Evolutionary conservation across 2,797 vertebrate genomes (phyloP).

Genomic region (Limosa lapponica): DNA sequence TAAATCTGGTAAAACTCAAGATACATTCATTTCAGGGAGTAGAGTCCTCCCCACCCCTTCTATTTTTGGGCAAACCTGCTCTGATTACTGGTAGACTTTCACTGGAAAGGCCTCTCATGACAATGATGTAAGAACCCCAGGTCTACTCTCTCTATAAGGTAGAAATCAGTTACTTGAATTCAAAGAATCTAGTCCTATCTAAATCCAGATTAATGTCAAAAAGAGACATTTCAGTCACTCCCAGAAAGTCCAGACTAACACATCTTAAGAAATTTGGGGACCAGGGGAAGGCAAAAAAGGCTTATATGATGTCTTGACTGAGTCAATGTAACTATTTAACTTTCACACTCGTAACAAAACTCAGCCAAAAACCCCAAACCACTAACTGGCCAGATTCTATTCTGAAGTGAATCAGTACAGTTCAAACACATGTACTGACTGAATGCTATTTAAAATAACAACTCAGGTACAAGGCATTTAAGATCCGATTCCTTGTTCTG

Average conservation of each 20-base stretch:
- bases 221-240: not conserved
- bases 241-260: not conserved
- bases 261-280: not conserved
- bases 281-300: not conserved
- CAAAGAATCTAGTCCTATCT: not conserved
- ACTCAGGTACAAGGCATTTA: not conserved
- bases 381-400: not conserved
- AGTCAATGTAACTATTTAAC: not conserved
- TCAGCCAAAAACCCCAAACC: not conserved
- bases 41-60: not conserved
- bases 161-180: not conserved
- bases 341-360: not conserved
- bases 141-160: accelerated
- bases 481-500: not conserved
- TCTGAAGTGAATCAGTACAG: not conserved
- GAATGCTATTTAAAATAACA: not conserved
- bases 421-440: not conserved
- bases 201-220: not conserved
- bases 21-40: not conserved
- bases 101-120: not conserved
- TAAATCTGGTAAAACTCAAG: not conserved
- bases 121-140: not conserved
- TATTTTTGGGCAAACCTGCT: not conserved
- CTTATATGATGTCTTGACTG: not conserved
- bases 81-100: not conserved